Percentiles rank a stretch among this genome's conserved stretches.
These are phyloP conservation scores for Crotalus tigris DNA, from an alignment of 2,113 vertebrate species.

Conservation along the genomic window DNA sequence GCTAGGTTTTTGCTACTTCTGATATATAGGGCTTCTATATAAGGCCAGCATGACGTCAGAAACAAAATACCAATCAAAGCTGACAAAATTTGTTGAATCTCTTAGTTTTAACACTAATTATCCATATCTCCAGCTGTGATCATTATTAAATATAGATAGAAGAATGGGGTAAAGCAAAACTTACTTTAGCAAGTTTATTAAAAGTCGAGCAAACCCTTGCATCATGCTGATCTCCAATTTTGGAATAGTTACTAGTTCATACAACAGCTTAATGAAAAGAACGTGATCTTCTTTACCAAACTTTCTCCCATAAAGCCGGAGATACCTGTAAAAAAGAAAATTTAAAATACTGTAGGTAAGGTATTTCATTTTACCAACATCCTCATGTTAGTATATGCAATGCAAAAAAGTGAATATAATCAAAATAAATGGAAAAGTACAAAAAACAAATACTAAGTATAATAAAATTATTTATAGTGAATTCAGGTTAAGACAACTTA, in stretches of 20 bases:
- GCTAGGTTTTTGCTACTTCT: background rate
- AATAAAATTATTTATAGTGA: background rate
- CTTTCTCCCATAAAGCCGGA: slow-evolving; percentile 94
- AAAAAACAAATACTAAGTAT: background rate
- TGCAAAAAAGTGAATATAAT: background rate
- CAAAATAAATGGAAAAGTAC: background rate
- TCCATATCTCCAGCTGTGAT: background rate
- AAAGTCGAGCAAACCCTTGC: slow-evolving; percentile 92
- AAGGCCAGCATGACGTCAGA: background rate
- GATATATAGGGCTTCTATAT: background rate
- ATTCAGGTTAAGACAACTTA: background rate
- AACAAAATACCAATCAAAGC: background rate
- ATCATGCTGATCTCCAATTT: slow-evolving; percentile 97
- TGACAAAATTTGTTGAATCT: background rate
- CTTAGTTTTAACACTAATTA: background rate
- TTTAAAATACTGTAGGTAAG: background rate
- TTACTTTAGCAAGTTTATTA: slow-evolving; percentile 96
- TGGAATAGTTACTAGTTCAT: slow-evolving; percentile 91
- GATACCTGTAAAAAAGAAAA: slow-evolving; percentile 77
- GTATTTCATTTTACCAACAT: background rate
- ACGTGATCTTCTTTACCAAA: slow-evolving; percentile 98
- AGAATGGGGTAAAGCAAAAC: slow-evolving; percentile 39
- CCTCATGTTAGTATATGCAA: background rate
- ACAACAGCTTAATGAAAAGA: slow-evolving; percentile 92
- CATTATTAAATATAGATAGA: background rate